A percentile compares a stretch with the other conserved stretches of the same genome.
phyloP scores from a whole-genome alignment of 2,113 vertebrate genomes.

The Albula goreensis region DNA sequence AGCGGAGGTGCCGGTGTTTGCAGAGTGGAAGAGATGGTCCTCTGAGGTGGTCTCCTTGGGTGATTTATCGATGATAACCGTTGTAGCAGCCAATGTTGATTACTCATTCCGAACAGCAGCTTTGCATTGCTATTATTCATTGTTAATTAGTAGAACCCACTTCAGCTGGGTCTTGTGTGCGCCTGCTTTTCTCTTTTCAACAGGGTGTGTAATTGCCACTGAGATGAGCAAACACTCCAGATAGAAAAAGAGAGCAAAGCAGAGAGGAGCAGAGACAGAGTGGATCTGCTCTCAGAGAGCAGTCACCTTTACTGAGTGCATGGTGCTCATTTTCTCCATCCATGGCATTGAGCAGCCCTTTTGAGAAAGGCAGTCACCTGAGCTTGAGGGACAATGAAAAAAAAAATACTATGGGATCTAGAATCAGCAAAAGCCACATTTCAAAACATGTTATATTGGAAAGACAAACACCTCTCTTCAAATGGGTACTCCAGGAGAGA shows the following conservation, averaged over 20 bases:
- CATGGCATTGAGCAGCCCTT: background rate
- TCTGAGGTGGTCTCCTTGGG: background rate
- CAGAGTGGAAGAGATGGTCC: background rate
- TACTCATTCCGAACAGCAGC: background rate
- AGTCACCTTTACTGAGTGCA: background rate
- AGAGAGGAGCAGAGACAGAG: background rate
- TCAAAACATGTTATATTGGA: no score
- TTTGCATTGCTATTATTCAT: background rate
- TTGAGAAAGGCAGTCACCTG: background rate
- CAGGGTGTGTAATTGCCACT: background rate
- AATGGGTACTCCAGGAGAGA: no score
- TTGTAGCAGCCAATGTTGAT: background rate
- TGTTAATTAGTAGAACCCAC: conserved; percentile 13
- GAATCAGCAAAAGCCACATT: no score
- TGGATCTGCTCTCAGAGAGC: background rate
- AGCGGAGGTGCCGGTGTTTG: background rate
- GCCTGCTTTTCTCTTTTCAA: background rate
- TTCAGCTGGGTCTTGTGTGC: background rate
- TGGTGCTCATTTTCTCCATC: background rate
- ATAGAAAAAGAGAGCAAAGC: background rate
- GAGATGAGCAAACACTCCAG: background rate
- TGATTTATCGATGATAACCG: background rate
- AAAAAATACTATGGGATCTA: no score
- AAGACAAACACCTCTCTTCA: no score
- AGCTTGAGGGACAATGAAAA: no score